Percentiles rank a stretch among this genome's conserved stretches.
Conservation (phyloP, 1,140 invertebrate genomes). For the Heliothis virescens region DNA sequence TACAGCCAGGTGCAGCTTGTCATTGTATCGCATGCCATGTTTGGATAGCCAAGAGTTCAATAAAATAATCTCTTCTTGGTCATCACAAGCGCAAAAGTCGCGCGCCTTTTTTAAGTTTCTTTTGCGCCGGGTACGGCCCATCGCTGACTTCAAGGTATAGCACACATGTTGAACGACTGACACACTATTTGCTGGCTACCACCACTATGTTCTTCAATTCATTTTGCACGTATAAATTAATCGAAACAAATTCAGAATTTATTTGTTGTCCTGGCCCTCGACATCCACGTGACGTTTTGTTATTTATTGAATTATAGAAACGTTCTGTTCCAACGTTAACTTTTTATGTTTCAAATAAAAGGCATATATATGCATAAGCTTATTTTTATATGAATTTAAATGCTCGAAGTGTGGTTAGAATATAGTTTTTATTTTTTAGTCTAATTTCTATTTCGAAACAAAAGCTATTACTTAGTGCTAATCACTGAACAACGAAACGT, state of each 20-base stretch:
- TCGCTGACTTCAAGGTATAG: constrained; percentile 55
- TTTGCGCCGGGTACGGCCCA: constrained; percentile 86
- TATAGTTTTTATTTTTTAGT: no score
- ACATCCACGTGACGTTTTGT: no score
- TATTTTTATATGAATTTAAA: not conserved
- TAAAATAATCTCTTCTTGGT: constrained; percentile 72
- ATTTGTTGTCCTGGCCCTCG: no score
- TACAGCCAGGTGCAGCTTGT: constrained; percentile 78
- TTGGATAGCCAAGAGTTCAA: constrained; percentile 84
- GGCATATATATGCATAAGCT: not conserved
- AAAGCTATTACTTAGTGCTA: not conserved
- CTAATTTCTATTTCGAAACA: no score
- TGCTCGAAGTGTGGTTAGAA: no score
- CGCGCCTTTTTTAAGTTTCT: constrained; percentile 74
- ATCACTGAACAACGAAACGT: not conserved
- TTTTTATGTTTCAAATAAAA: not conserved
- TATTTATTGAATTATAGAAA: no score
- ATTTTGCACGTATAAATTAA: no score
- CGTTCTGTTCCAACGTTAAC: no score
- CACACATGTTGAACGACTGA: not conserved
- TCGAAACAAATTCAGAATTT: no score
- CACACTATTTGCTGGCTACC: not conserved
- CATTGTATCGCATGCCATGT: constrained; percentile 76
- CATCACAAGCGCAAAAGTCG: constrained; percentile 71
- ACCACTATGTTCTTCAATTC: no score